These are phyloP conservation scores for Tetraneura akinire DNA, from an alignment of 1,140 invertebrate genomes.

Conservation along the genomic window DNA sequence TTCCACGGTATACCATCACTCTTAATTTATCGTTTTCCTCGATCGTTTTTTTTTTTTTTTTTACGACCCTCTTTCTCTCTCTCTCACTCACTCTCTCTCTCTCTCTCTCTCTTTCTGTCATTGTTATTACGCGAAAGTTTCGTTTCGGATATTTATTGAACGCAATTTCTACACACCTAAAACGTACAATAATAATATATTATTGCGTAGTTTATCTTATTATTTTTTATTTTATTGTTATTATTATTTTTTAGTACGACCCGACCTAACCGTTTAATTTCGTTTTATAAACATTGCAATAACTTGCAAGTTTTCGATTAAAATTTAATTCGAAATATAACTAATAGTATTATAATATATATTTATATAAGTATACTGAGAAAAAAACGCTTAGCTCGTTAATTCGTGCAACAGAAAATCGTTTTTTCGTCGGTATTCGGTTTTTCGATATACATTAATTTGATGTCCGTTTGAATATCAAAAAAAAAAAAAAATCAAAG, in stretches of 20 bases:
- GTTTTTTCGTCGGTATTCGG: not conserved
- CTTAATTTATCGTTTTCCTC: not conserved
- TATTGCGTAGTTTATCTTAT: not conserved
- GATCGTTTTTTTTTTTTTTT: too few species aligned
- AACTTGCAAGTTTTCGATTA: not conserved
- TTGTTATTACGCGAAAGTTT: not conserved
- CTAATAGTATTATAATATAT: not conserved
- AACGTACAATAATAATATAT: not conserved
- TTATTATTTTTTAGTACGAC: not conserved
- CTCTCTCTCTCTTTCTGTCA: not conserved
- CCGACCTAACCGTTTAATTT: not conserved
- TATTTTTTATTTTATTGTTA: too few species aligned
- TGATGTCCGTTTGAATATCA: too few species aligned
- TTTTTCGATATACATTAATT: too few species aligned
- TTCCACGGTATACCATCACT: not conserved
- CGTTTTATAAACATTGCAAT: not conserved
- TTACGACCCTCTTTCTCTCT: not conserved
- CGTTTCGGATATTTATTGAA: not conserved
- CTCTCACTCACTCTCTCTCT: not conserved
- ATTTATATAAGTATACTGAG: not conserved
- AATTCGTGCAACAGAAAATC: not conserved
- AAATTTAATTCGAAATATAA: not conserved
- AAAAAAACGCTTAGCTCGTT: not conserved
- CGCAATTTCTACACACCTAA: not conserved
- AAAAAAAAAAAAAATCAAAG: too few species aligned